Evolutionary conservation across 1,140 invertebrate genomes (phyloP), one percentile per base, ranked within the genome.

Genomic region (Drosophila teissieri): DNA sequence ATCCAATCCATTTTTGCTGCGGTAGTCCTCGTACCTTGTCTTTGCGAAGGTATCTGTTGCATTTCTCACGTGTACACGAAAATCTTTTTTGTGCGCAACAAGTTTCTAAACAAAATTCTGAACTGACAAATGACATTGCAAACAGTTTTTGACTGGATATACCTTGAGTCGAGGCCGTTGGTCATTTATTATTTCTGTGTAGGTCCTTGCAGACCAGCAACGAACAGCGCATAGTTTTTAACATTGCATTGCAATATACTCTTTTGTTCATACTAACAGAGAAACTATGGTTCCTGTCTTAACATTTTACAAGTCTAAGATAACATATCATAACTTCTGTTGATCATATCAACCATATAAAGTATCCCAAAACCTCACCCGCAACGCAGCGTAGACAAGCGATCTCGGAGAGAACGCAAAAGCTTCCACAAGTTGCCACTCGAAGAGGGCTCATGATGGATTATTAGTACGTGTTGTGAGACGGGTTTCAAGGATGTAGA

Each of bases 51-150:
- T 58, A 55, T 80, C 56, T 54, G 44, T 51, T 62, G 27, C 34
- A 37, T 45, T 57, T 81, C 75, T 79, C 80, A 91, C 75, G 77
- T 88, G 89, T 70, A 91, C 89, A 91, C 58, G 89, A 89, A 91
- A 91, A 91, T 80, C 81, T 91, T 91, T 88, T 91, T 90, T 91
- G 67, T 91, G 81, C 80, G 89, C 84, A 91, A 91, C 89, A 91
- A 91, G 84, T 91, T 75, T 74, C 63, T 44, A 62, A 64, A 78
- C 76, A 78, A 84, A 84, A 81, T 81, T 86, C 73, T 67, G 55
- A 69, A 15, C 76, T 91, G 89, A 91, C 91, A 91, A 91, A 91
- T 91, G 89, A 89, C 86, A 91, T 80, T 69, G 56, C 75, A 76
- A 53, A 67, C 76, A 67, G 49, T 62, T 80, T 62, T 48, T 69